Base-by-base conservation (phyloP, 2,888 invertebrate genomes). In the Acronicta leporina region DNA sequence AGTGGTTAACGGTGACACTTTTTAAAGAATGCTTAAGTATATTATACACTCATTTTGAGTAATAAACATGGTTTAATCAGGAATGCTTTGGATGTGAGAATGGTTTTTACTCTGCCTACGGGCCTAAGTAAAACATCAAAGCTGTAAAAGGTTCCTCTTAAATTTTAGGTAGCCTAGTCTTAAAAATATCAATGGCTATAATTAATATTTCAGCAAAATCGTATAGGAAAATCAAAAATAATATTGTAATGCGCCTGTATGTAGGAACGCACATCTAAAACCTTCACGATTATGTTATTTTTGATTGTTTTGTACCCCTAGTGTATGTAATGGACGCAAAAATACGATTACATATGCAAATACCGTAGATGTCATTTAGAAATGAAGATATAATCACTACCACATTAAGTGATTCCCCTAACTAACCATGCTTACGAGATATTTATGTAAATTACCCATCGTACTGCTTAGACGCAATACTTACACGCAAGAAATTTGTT, bases 321-420 rank as follows among this genome's bases (percentile, higher is more conserved):
- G 33, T 42, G 7, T 47, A 40, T 2, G n/a, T 6, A 53, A 53
- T 53, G 5, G 16, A 40, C 14, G 16, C 9, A 40, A 49, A 50
- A 40, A 49, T 10, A 46, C 9, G 14, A 68, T 45, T 61, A 0
- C 38, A 46, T 49, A 53, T 50, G 38, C 11, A 42, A 53, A 66
- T 53, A 33, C n/a, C 20, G 46, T 16, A 30, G 16, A 66, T 50
- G 61, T 53, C 4, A 40, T 40, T 14, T 69, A 13, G 47, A n/a
- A 45, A 69, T 63, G 30, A 69, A 69, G 44, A 51, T 45, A 52
- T 70, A 55, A 55, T 70, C 51, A 35, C 30, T 51, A 45, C 15
- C 11, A 33, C 51, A 42, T 50, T 25, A 48, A 51, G 10, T 33
- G 8, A 54, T 70, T 42, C n/a, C 10, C 30, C 30, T 54, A 35